Conservation (phyloP, 2,113 vertebrate genomes). For the Neotoma lepida region DNA sequence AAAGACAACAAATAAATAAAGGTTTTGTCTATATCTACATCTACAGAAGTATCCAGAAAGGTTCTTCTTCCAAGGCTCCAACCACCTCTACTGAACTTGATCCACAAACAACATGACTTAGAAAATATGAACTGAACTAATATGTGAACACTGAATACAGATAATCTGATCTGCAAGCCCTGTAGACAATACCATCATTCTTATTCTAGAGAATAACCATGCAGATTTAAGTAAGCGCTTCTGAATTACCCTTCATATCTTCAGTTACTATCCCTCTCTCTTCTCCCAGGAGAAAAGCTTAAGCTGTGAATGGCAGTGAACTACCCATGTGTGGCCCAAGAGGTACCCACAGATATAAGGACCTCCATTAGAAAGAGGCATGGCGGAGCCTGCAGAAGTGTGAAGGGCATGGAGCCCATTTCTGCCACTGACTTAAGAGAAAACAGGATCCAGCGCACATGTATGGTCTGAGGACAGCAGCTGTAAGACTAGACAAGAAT, state of each 20-base stretch:
- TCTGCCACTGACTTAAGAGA: background rate
- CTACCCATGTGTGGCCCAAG: background rate
- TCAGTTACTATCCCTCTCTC: background rate
- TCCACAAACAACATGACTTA: background rate
- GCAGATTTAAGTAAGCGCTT: constrained; percentile 25
- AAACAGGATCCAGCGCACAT: background rate
- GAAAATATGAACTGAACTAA: constrained; percentile 26
- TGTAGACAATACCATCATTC: constrained; percentile 24
- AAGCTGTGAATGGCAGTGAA: background rate
- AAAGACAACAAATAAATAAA: background rate
- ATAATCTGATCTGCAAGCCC: background rate
- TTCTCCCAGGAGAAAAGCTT: background rate
- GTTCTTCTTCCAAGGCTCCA: background rate
- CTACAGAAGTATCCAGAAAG: background rate
- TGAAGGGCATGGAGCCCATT: background rate
- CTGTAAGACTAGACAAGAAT: background rate
- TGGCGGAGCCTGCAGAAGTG: background rate
- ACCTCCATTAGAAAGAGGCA: background rate
- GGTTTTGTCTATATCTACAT: background rate
- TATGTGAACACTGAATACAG: background rate
- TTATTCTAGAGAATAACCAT: background rate
- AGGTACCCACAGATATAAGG: background rate
- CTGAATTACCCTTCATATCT: constrained; percentile 17
- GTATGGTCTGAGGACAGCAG: background rate
- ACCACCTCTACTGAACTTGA: background rate